Percentiles rank a stretch among this genome's conserved stretches.
phyloP scores from a whole-genome alignment of 2,888 invertebrate species.

The Matsumyia berberina region DNA sequence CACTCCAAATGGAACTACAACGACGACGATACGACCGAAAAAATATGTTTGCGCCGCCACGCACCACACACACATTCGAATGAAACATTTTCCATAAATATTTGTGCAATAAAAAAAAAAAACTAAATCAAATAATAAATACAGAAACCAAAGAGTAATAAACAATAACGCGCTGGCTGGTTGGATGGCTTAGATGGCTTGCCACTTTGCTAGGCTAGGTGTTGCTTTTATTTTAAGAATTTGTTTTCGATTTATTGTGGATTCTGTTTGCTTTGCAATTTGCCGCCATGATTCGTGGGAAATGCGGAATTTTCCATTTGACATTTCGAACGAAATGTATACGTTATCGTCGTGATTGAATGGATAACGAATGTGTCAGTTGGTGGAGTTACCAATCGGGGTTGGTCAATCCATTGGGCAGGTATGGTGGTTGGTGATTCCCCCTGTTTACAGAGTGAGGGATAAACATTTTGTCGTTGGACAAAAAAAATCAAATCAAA shows the following conservation, averaged over 20 bases:
- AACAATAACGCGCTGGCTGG: constrained; percentile 20
- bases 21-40: constrained; percentile 2
- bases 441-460: no score
- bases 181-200: not conserved
- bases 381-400: constrained; percentile 66
- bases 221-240: constrained; percentile 27
- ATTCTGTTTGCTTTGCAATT: constrained; percentile 52
- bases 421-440: no score
- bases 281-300: constrained; percentile 52
- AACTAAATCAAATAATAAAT: constrained; percentile 3
- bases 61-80: constrained; percentile 1
- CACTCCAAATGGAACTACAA: constrained; percentile 37
- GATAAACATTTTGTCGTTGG: no score
- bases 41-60: constrained; percentile 8
- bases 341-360: constrained; percentile 36
- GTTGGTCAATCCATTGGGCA: constrained; percentile 66
- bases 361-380: constrained; percentile 58
- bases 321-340: not conserved
- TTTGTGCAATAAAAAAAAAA: constrained; percentile 43
- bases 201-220: constrained; percentile 11
- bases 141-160: constrained; percentile 9
- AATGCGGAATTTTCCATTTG: constrained; percentile 46
- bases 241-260: not conserved
- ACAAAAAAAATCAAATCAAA: no score
- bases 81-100: constrained; percentile 61